Base-by-base conservation (phyloP, 2,888 invertebrate genomes). In the Watsonalla cultraria region DNA sequence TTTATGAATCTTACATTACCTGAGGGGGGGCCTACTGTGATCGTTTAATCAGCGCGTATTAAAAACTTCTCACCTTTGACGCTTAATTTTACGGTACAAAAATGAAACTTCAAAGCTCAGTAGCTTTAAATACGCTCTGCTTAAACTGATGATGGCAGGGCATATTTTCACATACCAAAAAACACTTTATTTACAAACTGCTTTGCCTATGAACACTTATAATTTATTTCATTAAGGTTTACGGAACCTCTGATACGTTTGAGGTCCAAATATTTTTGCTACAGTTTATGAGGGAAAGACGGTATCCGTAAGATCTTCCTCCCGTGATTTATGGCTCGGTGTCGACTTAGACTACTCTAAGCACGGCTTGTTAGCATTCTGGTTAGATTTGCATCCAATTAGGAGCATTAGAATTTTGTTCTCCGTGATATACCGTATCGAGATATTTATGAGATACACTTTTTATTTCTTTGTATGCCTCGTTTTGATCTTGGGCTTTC, bases 361-460 rank as follows among this genome's bases (percentile, higher is more conserved):
- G 69, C 76, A 78, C 73, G 72, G 72, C 86, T 87, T 82, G 86
- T 88, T 89, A 86, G 84, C 76, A 84, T 86, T 81, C 85, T 78
- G 66, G 62, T 65, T 68, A 78, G 80, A 88, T 89, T 87, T 88
- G 80, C 89, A 89, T 89, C 81, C 84, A 79, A 85, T 88, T 80
- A 76, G 71, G 67, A 66, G 64, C 61, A 78, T 85, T 82, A 78
- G 76, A 76, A 74, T 76, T 75, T 81, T 62, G 62, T 62, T 70
- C 68, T 64, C 60, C 57, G 76, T 77, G 77, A 70, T 74, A 61
- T 82, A 84, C 81, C 80, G 78, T 79, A 74, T 72, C 78, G 55
- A 69, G 56, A 60, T 62, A 65, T 62, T 61, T 61, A 62, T 63
- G 54, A 54, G 48, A 56, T 58, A 51, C 24, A n/a, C 9, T 50